A percentile compares a stretch with the other conserved stretches of the same genome.
Evolutionary conservation across 1,140 invertebrate species (phyloP).

Genomic region (Galendromus occidentalis): DNA sequence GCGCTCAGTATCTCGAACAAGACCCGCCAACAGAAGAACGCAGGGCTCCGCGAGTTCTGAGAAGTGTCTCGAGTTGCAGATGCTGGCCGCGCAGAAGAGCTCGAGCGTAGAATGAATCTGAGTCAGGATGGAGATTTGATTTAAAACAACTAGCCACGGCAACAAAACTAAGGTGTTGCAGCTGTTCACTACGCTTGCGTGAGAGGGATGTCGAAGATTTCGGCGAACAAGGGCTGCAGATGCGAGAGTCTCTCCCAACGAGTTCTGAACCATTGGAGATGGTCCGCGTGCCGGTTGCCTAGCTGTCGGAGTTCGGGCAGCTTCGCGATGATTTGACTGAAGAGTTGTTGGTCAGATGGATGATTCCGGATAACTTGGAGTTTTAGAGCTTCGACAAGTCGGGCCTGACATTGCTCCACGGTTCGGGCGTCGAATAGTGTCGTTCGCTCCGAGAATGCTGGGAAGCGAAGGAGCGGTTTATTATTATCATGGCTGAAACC

Average conservation of each 20-base stretch:
- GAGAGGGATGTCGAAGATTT: constrained; percentile 84
- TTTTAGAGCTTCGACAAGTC: constrained; percentile 61
- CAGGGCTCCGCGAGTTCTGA: too few relatives aligned
- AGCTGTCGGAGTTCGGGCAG: constrained; percentile 56
- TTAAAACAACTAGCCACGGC: too few relatives aligned
- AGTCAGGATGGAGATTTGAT: too few relatives aligned
- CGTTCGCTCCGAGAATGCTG: constrained; percentile 34
- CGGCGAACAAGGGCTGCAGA: constrained; percentile 77
- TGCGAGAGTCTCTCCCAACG: constrained; percentile 59
- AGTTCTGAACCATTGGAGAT: constrained; percentile 69
- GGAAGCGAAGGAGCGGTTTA: not conserved
- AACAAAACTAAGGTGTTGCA: too few relatives aligned
- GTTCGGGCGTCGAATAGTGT: constrained; percentile 60
- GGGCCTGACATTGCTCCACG: constrained; percentile 56
- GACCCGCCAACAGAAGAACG: too few relatives aligned
- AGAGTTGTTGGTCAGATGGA: constrained; percentile 37
- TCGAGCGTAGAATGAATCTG: too few relatives aligned
- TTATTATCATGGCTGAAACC: constrained; percentile 4
- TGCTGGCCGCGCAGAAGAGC: too few relatives aligned
- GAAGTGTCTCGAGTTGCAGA: too few relatives aligned
- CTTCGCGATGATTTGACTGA: constrained; percentile 45
- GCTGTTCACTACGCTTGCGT: not conserved
- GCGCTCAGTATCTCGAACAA: too few relatives aligned
- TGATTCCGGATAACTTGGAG: constrained; percentile 42
- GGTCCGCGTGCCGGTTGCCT: constrained; percentile 58